Conservation (phyloP, 2,888 invertebrate species). For the Chrysomela aeneicollis region DNA sequence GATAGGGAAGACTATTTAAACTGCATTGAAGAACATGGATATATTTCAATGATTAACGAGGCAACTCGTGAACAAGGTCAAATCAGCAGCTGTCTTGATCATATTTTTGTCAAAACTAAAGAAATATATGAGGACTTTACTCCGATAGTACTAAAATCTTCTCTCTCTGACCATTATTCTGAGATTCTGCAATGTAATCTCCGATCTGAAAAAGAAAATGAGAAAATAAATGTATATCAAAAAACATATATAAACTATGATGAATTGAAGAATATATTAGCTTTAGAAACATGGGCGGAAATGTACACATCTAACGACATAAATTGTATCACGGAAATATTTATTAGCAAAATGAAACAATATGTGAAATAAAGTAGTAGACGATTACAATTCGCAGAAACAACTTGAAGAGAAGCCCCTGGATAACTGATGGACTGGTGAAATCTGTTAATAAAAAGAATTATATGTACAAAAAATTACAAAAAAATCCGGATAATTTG, state of each 20-base stretch:
- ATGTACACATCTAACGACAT: slow-evolving; percentile 8
- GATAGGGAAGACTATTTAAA: slow-evolving; percentile 9
- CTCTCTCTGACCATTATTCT: not conserved
- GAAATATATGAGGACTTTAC: slow-evolving; percentile 11
- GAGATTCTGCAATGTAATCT: slow-evolving; percentile 2
- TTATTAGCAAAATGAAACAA: slow-evolving; percentile 6
- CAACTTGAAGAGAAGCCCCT: not conserved
- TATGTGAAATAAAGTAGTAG: slow-evolving; percentile 3
- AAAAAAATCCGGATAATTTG: not conserved
- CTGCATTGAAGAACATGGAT: slow-evolving; percentile 9
- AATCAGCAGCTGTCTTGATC: slow-evolving; percentile 13
- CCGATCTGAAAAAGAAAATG: slow-evolving; percentile 9
- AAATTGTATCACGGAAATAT: slow-evolving; percentile 14
- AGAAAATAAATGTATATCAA: slow-evolving; percentile 1
- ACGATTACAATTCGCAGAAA: slow-evolving; percentile 1
- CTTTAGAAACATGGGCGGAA: slow-evolving; percentile 1
- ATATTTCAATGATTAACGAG: slow-evolving; percentile 17
- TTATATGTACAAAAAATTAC: slow-evolving; percentile 4
- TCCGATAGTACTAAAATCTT: not conserved
- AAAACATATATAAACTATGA: slow-evolving; percentile 14
- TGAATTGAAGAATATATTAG: slow-evolving; percentile 1
- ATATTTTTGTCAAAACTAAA: slow-evolving; percentile 16
- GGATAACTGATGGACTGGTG: slow-evolving; percentile 10
- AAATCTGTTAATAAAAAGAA: slow-evolving; percentile 11
- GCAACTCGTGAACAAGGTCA: slow-evolving; percentile 14